Base-by-base conservation (phyloP, 2,888 invertebrate species). In the Drosophila nr. perissopoda region DNA sequence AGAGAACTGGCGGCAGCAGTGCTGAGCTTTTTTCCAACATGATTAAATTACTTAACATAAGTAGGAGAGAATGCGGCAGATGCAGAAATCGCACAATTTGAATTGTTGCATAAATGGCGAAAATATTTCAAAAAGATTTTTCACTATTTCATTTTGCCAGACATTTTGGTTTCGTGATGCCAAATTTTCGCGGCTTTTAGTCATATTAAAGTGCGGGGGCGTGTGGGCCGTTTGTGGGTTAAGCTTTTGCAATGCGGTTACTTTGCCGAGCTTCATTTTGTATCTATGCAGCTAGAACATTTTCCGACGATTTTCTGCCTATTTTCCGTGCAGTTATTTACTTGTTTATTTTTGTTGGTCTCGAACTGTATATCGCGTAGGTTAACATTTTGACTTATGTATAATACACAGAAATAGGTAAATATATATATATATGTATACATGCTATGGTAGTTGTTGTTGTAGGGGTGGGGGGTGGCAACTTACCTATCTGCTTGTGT, bases 401-500 rank as follows among this genome's bases (percentile, higher is more conserved):
- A 77, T 46, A 58, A 36, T 27, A 56, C 36, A 58, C 31, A 61
- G 29, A 60, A 29, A 18, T 40, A 53, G 33, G 21, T n/a, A 36
- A 4, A 54, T 18, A 21, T 8, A 8, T 56, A 34, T 53, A 36
- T 33, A 27, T 36, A 51, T 33, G 21, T 36, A 51, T n/a, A 42
- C 51, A 67, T 53, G 67, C 67, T 38, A 38, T 67, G 68, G 38
- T 42, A n/a, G 42, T 52, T 66, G 13, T 52, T 29, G n/a, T 57
- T 58, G 51, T 49, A 16, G 25, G 16, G 13, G 10, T 38, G 63
- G 54, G 10, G 8, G 21, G 16, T 49, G 38, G 53, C 16, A 27
- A 94, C 95, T 95, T 93, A 96, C 96, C 96, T 96, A 92, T 96
- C 96, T 67, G 93, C 90, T 89, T 91, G 92, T 87, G 92, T 91